phyloP scores from a whole-genome alignment of 1,140 invertebrate genomes.

The Drosophila eugracilis region DNA sequence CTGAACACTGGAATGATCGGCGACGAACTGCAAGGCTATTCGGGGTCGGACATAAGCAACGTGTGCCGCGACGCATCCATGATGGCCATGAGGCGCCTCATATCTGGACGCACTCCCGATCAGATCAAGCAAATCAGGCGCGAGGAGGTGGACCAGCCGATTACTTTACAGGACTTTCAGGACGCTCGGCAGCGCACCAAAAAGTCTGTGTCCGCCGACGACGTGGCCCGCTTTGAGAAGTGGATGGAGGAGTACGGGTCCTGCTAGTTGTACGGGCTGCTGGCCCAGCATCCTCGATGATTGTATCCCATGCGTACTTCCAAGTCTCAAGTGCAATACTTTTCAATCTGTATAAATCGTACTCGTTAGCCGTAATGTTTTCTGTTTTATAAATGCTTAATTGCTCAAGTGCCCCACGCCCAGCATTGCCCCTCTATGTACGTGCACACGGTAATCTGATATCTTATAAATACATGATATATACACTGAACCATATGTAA shows the following conservation, averaged over 20 bases:
- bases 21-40: constrained; percentile 95
- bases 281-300: constrained; percentile 48
- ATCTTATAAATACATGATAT: constrained; percentile 38
- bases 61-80: constrained; percentile 99
- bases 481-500: constrained; percentile 36
- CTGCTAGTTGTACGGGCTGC: constrained; percentile 79
- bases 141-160: constrained; percentile 97
- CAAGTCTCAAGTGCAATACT: constrained; percentile 46
- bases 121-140: constrained; percentile 96
- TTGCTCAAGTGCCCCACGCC: constrained; percentile 63
- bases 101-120: constrained; percentile 95
- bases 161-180: constrained; percentile 94
- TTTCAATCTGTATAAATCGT: constrained; percentile 60
- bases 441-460: constrained; percentile 36
- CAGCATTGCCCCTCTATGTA: constrained; percentile 36
- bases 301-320: constrained; percentile 63
- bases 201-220: constrained; percentile 96
- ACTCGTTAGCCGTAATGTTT: constrained; percentile 28
- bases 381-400: constrained; percentile 51
- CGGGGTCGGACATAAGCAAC: constrained; percentile 99
- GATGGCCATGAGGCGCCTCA: constrained; percentile 99
- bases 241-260: constrained; percentile 99
- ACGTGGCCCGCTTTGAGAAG: constrained; percentile 96
- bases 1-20: constrained; percentile 94
- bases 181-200: constrained; percentile 96